A percentile compares a stretch with the other conserved stretches of the same genome.
Conservation (phyloP, 2,113 vertebrate genomes). For the Todiramphus saurophagus region DNA sequence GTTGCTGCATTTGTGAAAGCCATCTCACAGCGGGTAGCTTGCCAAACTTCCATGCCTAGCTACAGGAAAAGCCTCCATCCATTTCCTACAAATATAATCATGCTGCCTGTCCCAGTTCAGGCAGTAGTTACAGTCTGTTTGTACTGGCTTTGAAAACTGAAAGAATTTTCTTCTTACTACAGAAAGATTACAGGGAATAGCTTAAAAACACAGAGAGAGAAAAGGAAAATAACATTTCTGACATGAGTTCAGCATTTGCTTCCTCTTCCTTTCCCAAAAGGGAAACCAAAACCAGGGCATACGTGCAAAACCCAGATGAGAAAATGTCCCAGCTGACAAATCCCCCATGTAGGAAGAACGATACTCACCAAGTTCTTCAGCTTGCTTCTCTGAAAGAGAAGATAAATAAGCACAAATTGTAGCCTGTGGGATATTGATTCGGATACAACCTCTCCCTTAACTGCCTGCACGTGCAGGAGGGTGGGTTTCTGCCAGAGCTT, state of each 20-base stretch:
- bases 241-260: not conserved
- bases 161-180: not conserved
- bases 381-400: not conserved
- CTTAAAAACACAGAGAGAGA: not conserved
- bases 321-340: not conserved
- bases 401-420: not conserved
- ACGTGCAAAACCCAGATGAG: not conserved
- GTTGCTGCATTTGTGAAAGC: not conserved
- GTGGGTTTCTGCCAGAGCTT: not conserved
- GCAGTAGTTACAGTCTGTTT: not conserved
- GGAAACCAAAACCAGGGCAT: not conserved
- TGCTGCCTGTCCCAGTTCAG: accelerated
- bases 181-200: not conserved
- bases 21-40: not conserved
- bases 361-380: not conserved
- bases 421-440: not conserved
- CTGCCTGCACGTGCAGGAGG: accelerated
- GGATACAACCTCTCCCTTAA: accelerated
- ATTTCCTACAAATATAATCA: not conserved
- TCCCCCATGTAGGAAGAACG: not conserved
- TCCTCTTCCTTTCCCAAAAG: not conserved
- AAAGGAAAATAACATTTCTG: not conserved
- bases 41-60: no score
- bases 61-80: not conserved
- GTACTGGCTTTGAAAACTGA: not conserved